Percentiles rank a stretch among this genome's conserved stretches.
Evolutionary conservation across 2,888 invertebrate genomes (phyloP).

Genomic region (Chloroclystis v-ata): DNA sequence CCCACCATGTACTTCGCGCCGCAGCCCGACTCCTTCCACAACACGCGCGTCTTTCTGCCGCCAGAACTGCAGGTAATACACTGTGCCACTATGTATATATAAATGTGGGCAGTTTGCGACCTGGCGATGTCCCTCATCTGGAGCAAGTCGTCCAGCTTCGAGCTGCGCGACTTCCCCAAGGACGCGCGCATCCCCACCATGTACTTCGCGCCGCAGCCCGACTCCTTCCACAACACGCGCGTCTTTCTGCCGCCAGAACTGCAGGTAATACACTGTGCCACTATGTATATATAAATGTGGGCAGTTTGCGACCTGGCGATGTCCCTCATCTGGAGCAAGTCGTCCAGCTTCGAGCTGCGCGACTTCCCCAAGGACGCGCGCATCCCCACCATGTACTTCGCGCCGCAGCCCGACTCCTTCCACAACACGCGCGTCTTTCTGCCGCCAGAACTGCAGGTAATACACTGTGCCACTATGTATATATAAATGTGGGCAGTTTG

Average conservation of each 20-base stretch:
- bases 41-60: conserved; percentile 89
- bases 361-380: conserved; percentile 92
- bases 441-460: conserved; percentile 86
- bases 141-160: conserved; percentile 91
- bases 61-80: conserved; percentile 83
- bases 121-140: conserved; percentile 93
- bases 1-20: conserved; percentile 94
- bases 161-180: conserved; percentile 91
- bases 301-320: conserved; percentile 96
- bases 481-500: conserved; percentile 98
- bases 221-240: conserved; percentile 84
- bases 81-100: too few species aligned
- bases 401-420: conserved; percentile 83
- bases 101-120: conserved; percentile 98
- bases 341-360: conserved; percentile 91
- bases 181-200: conserved; percentile 92
- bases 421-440: conserved; percentile 88
- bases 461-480: too few species aligned
- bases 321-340: conserved; percentile 92
- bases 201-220: conserved; percentile 89
- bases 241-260: conserved; percentile 90
- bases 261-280: conserved; percentile 80
- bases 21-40: conserved; percentile 83
- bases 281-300: too few species aligned
- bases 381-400: conserved; percentile 94